These are phyloP conservation scores for Hippocampus zosterae DNA, from an alignment of 2,113 vertebrate species.

Conservation along the genomic window DNA sequence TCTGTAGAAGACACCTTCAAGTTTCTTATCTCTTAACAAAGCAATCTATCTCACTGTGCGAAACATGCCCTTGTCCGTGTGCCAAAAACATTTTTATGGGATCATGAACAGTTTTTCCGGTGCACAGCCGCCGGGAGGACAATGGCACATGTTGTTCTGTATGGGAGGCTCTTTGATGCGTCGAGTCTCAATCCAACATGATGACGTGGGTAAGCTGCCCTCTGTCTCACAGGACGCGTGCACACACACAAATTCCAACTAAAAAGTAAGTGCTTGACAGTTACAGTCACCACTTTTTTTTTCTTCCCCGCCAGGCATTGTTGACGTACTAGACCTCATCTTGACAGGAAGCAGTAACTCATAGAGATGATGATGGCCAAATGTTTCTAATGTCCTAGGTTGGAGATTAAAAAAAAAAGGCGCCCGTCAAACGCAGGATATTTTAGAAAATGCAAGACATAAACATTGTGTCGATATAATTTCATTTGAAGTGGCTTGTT, in stretches of 20 bases:
- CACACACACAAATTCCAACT: slow-evolving; percentile 27
- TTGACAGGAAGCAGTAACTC: slow-evolving; percentile 63
- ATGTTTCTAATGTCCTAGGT: slow-evolving; percentile 31
- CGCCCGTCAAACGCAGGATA: slow-evolving; percentile 48
- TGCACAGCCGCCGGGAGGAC: slow-evolving; percentile 32
- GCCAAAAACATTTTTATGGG: slow-evolving; percentile 51
- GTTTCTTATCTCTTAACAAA: slow-evolving; percentile 7
- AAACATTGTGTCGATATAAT: slow-evolving; percentile 40
- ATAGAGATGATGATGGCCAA: slow-evolving; percentile 45
- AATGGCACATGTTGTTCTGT: slow-evolving; percentile 41
- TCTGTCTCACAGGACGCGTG: slow-evolving; percentile 30
- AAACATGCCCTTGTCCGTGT: slow-evolving; percentile 14
- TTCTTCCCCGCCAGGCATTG: slow-evolving; percentile 50
- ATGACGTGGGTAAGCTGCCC: slow-evolving; percentile 55
- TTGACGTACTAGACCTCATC: slow-evolving; percentile 39
- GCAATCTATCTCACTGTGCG: background rate
- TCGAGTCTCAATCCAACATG: slow-evolving; percentile 38
- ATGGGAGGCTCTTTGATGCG: slow-evolving; percentile 46
- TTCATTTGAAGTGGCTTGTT: slow-evolving; percentile 32
- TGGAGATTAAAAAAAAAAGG: slow-evolving; percentile 50
- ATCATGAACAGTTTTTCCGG: slow-evolving; percentile 48
- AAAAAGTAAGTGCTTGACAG: slow-evolving; percentile 33
- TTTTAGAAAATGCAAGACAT: slow-evolving; percentile 33
- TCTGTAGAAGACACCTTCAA: background rate
- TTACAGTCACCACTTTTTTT: slow-evolving; percentile 43